Evolutionary conservation across 2,797 vertebrate species (phyloP), one percentile per base, ranked within the genome.

Genomic region (Falco peregrinus): DNA sequence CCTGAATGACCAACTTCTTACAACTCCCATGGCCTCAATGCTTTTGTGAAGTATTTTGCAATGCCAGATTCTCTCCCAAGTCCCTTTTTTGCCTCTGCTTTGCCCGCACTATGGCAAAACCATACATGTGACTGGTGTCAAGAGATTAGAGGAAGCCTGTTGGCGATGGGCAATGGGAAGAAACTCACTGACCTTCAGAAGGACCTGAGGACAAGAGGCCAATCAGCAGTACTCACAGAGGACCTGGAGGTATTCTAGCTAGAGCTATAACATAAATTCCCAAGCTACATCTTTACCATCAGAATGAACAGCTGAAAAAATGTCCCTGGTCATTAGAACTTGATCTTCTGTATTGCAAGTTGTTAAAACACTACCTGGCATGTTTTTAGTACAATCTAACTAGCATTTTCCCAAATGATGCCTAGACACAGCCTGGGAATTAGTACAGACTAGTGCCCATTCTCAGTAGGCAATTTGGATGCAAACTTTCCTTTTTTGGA

Each of bases 381-480:
- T 54, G 54, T 73, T 88, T 86, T 94, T 92, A 79, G 91, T 91
- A 93, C 87, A 74, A 3, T 31, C 39, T 63, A 94, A 33, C 71
- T 80, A 75, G 56, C n/a, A 41, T 89, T 84, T 83, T 96, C 90
- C 92, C 84, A 90, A 84, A 92, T 51, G 86, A 69, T 63, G 77
- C 88, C 84, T 78, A 87, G 74, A 79, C 77, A 53, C 70, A 89
- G 59, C 50, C 77, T 92, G 88, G 80, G 93, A 96, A 96, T 96
- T 87, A 90, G 74, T 59, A 87, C 74, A 97, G 70, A 90, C 73
- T 92, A 82, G 70, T 94, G 93, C 90, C 75, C 86, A 82, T 93
- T 94, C 84, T 96, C 92, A 63, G 86, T 48, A 94, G 84, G 70
- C 54, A 92, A 92, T 95, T 91, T 96, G 93, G 89, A 97, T 53